These are phyloP conservation scores for western clawed frog (Xenopus tropicalis) DNA, from an alignment of 2,113 vertebrate species.

Conservation along the genomic window DNA sequence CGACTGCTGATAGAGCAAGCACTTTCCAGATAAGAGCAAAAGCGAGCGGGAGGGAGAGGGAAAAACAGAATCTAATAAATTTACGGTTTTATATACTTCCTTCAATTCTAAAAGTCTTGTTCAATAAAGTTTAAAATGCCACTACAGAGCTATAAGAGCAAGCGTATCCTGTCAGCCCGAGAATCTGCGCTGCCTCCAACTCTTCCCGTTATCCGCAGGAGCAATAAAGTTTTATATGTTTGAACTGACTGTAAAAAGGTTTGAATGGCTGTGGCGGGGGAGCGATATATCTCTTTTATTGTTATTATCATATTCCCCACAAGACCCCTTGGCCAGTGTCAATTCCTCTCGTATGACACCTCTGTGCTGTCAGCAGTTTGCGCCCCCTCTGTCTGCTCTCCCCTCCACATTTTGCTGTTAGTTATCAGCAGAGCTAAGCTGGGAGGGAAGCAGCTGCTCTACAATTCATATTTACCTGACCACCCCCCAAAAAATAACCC, in stretches of 20 bases:
- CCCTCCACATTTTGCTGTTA: slow-evolving; percentile 39
- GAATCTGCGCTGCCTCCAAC: slow-evolving; percentile 80
- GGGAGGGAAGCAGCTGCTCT: slow-evolving; percentile 14
- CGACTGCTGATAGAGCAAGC: slow-evolving; percentile 27
- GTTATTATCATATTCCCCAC: slow-evolving; percentile 92
- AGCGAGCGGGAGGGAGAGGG: not conserved
- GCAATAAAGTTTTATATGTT: slow-evolving; percentile 98
- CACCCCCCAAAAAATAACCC: not conserved
- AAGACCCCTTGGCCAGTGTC: slow-evolving; percentile 82
- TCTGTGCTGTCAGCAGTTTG: slow-evolving; percentile 76
- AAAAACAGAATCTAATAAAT: slow-evolving; percentile 86
- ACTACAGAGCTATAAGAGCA: slow-evolving; percentile 90
- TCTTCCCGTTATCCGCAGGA: slow-evolving; percentile 87
- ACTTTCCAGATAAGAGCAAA: slow-evolving; percentile 35
- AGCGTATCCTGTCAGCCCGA: slow-evolving; percentile 88
- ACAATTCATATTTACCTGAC: not conserved
- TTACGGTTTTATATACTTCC: slow-evolving; percentile 94
- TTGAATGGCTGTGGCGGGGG: slow-evolving; percentile 91
- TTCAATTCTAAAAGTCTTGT: slow-evolving; percentile 95
- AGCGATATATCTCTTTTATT: slow-evolving; percentile 94
- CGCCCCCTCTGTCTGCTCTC: slow-evolving; percentile 7
- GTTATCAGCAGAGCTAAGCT: slow-evolving; percentile 29
- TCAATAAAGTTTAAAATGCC: slow-evolving; percentile 99
- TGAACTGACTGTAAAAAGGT: slow-evolving; percentile 96
- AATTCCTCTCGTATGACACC: slow-evolving; percentile 84